Evolutionary conservation across 2,113 vertebrate species (phyloP), one percentile per base, ranked within the genome.

Genomic region (Chamaetylas fuelleborni): DNA sequence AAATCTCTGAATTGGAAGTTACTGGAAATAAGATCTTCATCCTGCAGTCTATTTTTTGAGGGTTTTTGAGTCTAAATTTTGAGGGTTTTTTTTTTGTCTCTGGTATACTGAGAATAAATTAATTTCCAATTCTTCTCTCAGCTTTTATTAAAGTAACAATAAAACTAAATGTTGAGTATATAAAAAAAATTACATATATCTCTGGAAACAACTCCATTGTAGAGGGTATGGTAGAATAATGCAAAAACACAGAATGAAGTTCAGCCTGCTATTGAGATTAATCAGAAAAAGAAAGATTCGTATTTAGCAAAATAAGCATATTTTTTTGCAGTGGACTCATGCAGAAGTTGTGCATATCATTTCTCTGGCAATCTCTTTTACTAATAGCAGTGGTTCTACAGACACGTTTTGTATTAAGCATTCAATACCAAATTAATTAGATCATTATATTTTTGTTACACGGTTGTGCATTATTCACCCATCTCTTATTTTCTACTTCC

Each of bases 331-430:
- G 24, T 51, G 20, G 20, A 25, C 6, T 18, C 15, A 31, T 1
- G 2, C 0, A 4, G 9, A 23, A 34, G 6, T 38, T 65, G 15
- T 13, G 19, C 14, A 48, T 48, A 15, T 14, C 0, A 11, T 57
- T 71, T 74, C 14, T n/a, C 23, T 43, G 57, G 9, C 15, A 38
- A 20, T 33, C 7, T 53, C 43, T 33, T 57, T 69, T 51, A 66
- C 24, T 66, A 70, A 48, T n/a, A 6, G 4, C 11, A 65, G 1
- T 33, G 14, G 17, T 61, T 74, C 24, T 45, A 26, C 7, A 28
- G 5, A 38, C 6, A 0, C n/a, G 4, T 54, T 77, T 77, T 40
- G 3, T 24, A 64, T 22, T 43, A 53, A 85, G 38, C 4, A 42
- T 85, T 65, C 12, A 50, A 60, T 45, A 58, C n/a, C 25, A 8